Conservation (phyloP, 2,113 vertebrate species). For the Crotalus helleri region DNA sequence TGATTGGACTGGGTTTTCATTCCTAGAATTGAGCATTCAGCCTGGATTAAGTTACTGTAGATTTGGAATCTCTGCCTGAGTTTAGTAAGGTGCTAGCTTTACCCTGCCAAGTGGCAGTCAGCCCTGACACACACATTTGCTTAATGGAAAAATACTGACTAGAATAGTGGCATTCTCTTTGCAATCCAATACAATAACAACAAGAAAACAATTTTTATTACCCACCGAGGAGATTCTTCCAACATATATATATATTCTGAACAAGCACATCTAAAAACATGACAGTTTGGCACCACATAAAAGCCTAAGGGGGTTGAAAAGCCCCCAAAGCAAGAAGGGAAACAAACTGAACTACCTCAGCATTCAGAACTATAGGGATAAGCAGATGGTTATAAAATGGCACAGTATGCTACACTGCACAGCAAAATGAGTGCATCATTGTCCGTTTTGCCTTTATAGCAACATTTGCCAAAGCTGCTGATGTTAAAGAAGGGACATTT, state of each 20-base stretch:
- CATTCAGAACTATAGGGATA: fast-evolving
- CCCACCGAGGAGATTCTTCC: not conserved
- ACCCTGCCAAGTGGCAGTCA: not conserved
- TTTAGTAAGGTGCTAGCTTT: not conserved
- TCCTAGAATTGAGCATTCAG: not conserved
- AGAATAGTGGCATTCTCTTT: not conserved
- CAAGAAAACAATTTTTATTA: not conserved
- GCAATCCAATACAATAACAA: not conserved
- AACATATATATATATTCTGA: not conserved
- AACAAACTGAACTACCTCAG: not conserved
- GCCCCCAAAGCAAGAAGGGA: not conserved
- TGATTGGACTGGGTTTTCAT: not conserved
- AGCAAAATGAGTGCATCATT: not conserved
- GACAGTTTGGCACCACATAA: not conserved
- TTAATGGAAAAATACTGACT: not conserved
- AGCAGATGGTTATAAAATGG: not conserved
- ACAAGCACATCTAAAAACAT: not conserved
- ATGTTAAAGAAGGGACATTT: not conserved
- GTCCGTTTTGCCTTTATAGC: not conserved
- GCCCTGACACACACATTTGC: not conserved
- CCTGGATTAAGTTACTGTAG: not conserved
- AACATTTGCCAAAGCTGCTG: not conserved
- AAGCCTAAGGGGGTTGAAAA: not conserved
- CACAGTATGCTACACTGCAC: not conserved
- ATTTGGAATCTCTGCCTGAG: not conserved